Conservation (phyloP, 2,113 vertebrate species). For the Odocoileus virginianus region DNA sequence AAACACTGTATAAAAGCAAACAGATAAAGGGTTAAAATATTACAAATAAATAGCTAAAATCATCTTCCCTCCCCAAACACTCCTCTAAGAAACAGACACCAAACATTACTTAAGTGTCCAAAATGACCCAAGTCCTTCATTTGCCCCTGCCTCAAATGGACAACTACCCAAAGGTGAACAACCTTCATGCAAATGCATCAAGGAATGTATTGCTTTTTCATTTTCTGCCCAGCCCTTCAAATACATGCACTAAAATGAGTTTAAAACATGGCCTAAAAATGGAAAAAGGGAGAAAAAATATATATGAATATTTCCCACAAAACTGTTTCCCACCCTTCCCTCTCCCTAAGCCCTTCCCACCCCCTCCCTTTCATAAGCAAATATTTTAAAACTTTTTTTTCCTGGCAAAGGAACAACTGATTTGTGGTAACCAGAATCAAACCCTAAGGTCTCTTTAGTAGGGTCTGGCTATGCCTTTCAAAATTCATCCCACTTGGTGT, state of each 20-base stretch:
- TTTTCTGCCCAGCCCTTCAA: constrained; percentile 74
- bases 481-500: constrained; percentile 45
- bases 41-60: constrained; percentile 74
- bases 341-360: constrained; percentile 44
- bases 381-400: constrained; percentile 57
- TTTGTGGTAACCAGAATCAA: constrained; percentile 52
- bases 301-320: constrained; percentile 75
- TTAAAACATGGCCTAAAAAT: constrained; percentile 73
- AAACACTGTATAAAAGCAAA: constrained; percentile 54
- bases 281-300: constrained; percentile 72
- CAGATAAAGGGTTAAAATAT: constrained; percentile 1
- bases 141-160: constrained; percentile 70
- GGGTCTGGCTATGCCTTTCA: constrained; percentile 54
- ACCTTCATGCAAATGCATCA: constrained; percentile 77
- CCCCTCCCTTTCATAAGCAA: constrained; percentile 59
- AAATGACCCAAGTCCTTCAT: constrained; percentile 66
- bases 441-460: constrained; percentile 43
- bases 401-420: constrained; percentile 58
- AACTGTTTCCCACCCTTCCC: constrained; percentile 61
- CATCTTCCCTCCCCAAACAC: constrained; percentile 60
- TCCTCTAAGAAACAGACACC: constrained; percentile 67
- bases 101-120: constrained; percentile 69
- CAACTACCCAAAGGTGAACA: constrained; percentile 62
- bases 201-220: constrained; percentile 77
- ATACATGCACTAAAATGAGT: constrained; percentile 72